Percentiles rank a stretch among this genome's conserved stretches.
These are phyloP conservation scores for Ailurus styani DNA, from an alignment of 2,113 vertebrate species.

Conservation along the genomic window DNA sequence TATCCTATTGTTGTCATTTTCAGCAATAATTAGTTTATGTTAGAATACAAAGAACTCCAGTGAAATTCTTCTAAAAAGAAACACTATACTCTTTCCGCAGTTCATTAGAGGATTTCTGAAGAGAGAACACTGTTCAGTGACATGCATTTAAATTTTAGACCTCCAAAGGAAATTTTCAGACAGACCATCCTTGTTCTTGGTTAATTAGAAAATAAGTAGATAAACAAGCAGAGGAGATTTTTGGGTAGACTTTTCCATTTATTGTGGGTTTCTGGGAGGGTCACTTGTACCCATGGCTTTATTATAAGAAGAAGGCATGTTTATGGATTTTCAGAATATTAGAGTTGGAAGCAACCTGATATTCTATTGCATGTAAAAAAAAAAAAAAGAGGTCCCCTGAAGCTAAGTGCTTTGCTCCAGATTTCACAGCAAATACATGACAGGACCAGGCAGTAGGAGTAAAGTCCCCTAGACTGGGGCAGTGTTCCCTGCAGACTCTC, in stretches of 20 bases:
- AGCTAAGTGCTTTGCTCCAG: background rate
- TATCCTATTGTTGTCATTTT: background rate
- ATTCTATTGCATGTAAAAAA: background rate
- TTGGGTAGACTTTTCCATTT: constrained; percentile 3
- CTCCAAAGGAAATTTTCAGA: constrained; percentile 3
- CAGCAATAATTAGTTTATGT: constrained; percentile 33
- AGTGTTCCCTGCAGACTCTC: background rate
- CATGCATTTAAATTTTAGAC: constrained; percentile 24
- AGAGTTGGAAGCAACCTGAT: background rate
- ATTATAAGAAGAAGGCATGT: background rate
- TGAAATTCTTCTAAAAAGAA: background rate
- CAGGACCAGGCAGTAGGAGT: background rate
- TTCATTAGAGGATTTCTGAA: constrained; percentile 42
- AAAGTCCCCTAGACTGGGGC: rapidly evolving
- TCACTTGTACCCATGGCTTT: background rate
- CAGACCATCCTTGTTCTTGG: background rate
- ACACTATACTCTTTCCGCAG: background rate
- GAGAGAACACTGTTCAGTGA: background rate
- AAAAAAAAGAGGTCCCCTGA: background rate
- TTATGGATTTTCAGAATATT: background rate
- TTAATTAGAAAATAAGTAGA: constrained; percentile 38
- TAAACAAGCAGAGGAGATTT: background rate
- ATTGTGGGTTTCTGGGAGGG: background rate
- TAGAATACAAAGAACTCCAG: background rate
- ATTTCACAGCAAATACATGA: background rate